A percentile compares a stretch with the other conserved stretches of the same genome.
Evolutionary conservation across 1,140 invertebrate species (phyloP).

Genomic region (Eupristina koningsbergeri): DNA sequence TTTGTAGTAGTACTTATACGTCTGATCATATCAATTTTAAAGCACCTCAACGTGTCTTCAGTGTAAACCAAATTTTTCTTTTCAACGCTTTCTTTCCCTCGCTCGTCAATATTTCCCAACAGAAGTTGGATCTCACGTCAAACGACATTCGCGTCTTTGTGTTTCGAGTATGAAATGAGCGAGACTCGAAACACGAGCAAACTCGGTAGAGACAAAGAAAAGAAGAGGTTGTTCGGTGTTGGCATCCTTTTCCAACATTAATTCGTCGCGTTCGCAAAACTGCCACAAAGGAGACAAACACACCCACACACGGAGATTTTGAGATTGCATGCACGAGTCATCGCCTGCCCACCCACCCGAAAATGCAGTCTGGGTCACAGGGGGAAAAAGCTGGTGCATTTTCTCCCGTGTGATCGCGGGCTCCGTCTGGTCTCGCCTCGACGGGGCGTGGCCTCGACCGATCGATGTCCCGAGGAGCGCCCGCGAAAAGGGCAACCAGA

Average conservation of each 20-base stretch:
- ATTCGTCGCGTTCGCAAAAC: no score
- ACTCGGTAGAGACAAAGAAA: background rate
- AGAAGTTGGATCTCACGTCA: background rate
- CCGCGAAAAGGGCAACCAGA: slow-evolving; percentile 10
- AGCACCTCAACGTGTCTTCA: no score
- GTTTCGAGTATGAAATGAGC: background rate
- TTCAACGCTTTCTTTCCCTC: background rate
- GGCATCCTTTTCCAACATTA: no score
- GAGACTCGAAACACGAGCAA: background rate
- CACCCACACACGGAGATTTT: background rate
- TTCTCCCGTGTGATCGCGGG: slow-evolving; percentile 2
- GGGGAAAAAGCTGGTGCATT: background rate
- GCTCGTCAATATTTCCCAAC: background rate
- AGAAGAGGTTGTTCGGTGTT: no score
- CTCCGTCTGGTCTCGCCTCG: slow-evolving; percentile 39
- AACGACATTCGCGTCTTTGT: background rate
- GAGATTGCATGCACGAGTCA: background rate
- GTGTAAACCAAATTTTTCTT: no score
- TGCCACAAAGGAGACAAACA: no score
- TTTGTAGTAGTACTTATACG: no score
- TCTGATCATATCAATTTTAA: no score
- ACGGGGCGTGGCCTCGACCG: slow-evolving; percentile 39
- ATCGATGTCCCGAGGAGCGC: slow-evolving; percentile 24
- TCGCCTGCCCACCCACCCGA: background rate
- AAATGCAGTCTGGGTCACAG: slow-evolving; percentile 27